Base-by-base conservation (phyloP, 2,888 invertebrate genomes). In the Lordiphosa fenestrarum region DNA sequence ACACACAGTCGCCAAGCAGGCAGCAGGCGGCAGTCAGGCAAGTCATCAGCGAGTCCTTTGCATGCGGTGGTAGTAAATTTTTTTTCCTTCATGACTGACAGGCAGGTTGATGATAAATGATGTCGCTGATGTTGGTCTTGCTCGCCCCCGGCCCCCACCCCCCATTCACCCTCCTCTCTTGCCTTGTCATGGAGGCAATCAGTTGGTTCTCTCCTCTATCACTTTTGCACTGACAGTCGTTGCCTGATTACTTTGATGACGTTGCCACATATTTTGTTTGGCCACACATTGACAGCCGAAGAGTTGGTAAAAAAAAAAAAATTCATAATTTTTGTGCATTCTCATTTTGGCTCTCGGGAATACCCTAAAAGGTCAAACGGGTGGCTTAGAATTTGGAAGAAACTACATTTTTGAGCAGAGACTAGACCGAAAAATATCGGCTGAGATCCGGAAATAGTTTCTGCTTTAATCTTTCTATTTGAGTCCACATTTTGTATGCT, bases 31-130 rank as follows among this genome's bases (percentile, higher is more conserved):
- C 42, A 46, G 53, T 52, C 63, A 56, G 70, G 62, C 66, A 66
- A 58, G 83, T 73, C 83, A 73, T 82, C 76, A 72, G 68, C 66
- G 71, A 70, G 71, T 71, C 71, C 74, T 57, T 61, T 69, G 58
- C 73, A 78, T 57, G 61, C 53, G 74, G 69, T 57, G 77, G 84
- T 69, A 76, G 77, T 81, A 50, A 19, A 53, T 62, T 61, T 53
- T 61, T 53, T 40, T 57, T 48, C 38, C 9, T 54, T 75, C 63
- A 80, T 78, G 85, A 78, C 80, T 82, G 78, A 87, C 87, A 84
- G 86, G 78, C 87, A 87, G 88, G 87, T 88, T 87, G 87, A 87
- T 87, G 87, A 87, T 88, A 87, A 87, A 87, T 87, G 87, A 88
- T 88, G 84, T 88, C 87, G 86, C 86, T 84, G 86, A 83, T 85